These are phyloP conservation scores for Sigmodon hispidus DNA, from an alignment of 2,113 vertebrate genomes.

Conservation along the genomic window DNA sequence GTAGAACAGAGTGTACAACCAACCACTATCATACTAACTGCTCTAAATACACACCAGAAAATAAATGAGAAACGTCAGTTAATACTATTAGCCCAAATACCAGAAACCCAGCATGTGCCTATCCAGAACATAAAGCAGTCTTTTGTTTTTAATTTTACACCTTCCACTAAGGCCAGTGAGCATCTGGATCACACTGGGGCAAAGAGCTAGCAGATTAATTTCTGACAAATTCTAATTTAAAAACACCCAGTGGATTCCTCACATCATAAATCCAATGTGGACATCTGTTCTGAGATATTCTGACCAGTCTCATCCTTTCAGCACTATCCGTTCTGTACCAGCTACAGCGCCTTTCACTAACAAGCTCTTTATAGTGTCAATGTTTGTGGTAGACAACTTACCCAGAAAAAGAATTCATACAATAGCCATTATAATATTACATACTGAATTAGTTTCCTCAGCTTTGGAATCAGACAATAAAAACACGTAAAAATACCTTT, in stretches of 20 bases:
- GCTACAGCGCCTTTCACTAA: not conserved
- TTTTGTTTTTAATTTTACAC: not conserved
- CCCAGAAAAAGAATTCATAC: slow-evolving; percentile 13
- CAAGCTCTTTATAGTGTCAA: slow-evolving; percentile 17
- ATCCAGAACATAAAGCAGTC: not conserved
- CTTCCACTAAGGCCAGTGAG: not conserved
- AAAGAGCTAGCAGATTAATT: slow-evolving; percentile 36
- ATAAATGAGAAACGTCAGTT: slow-evolving; percentile 41
- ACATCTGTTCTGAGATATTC: not conserved
- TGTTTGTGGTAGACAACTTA: slow-evolving; percentile 38
- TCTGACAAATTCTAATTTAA: slow-evolving; percentile 53
- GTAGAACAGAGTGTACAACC: not conserved
- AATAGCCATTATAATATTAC: slow-evolving; percentile 41
- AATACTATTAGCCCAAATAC: slow-evolving; percentile 35
- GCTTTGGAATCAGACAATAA: slow-evolving; percentile 34
- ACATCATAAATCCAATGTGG: not conserved
- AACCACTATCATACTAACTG: slow-evolving; percentile 24
- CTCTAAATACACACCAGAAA: slow-evolving; percentile 44
- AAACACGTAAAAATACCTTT: slow-evolving; percentile 46
- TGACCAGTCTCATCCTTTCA: not conserved
- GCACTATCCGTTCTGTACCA: not conserved
- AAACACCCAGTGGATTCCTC: slow-evolving; percentile 22
- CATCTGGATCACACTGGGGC: slow-evolving; percentile 47
- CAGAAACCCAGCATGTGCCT: slow-evolving; percentile 11
- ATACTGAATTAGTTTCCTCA: not conserved